Base-by-base conservation (phyloP, 1,140 invertebrate genomes). In the Megalopta genalis region DNA sequence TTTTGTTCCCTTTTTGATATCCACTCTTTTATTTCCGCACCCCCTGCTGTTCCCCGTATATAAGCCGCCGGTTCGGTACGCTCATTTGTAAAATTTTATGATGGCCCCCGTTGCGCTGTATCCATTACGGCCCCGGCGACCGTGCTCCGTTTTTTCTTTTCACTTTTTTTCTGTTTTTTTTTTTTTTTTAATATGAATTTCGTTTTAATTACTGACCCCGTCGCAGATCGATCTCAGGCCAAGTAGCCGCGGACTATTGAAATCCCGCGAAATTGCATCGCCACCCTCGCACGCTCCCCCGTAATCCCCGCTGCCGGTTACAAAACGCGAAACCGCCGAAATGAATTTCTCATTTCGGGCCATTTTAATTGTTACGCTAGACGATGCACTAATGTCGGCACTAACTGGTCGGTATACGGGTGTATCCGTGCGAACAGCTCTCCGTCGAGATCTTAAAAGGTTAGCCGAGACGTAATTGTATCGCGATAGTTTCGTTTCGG, bases 51-150 rank as follows among this genome's bases (percentile, higher is more conserved):
- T 82, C 63, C 54, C 54, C 59, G 68, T 78, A n/a, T n/a, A n/a
- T n/a, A 80, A 79, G 77, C 82, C 81, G 42, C 68, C 86, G 81
- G 81, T 87, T 85, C 87, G 84, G 85, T 87, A 92, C 88, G 88
- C 90, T 91, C 90, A 91, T 92, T 91, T 91, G 91, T 91, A 91
- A 89, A 91, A 92, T 91, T 90, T 92, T 91, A 92, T 88, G 89
- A 90, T 87, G 82, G 80, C 80, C 77, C 81, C 80, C 81, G 80
- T 76, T 81, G 82, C 86, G 86, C 87, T 90, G 86, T 88, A 90
- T 90, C 76, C 83, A 85, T 86, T 86, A 82, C 71, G 62, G 9
- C 42, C 60, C 52, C 18, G 46, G 60, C 68, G 32, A 66, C 64
- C 69, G n/a, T 18, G 10, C 42, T 76, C 27, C 75, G 67, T 62